Base-by-base conservation (phyloP, 2,888 invertebrate genomes). In the Endotricha flammealis region DNA sequence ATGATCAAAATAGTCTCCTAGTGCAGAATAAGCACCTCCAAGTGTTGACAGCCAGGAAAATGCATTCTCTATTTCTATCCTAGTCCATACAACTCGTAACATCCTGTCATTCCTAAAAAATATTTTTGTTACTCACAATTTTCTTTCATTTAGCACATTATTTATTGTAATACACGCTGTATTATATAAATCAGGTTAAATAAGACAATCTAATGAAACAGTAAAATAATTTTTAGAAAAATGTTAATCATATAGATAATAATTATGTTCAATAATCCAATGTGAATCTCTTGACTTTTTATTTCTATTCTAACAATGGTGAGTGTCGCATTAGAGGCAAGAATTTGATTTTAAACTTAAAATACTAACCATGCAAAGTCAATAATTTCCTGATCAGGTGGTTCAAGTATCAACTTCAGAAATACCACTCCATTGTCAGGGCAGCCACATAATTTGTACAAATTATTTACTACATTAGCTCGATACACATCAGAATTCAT, bases 1-100 rank as follows among this genome's bases (percentile, higher is more conserved):
- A 58, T 90, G 81, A 34, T 88, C 81, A 73, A 93, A 93, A 60
- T 94, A 91, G 66, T 98, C 98, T 1, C 98, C 99, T 35, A 99
- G 87, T 1, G 98, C 95, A 1, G 98, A 98, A 75, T 95, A 98
- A 1, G 97, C 98, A 29, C 98, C 98, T 2, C 98, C 99, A 9
- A 99, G 88, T 0, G 99, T 98, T 11, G 98, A 98, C 12, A 99
- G 78, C 96, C 97, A 97, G 10, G 97, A 96, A 88, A 98, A 91
- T 14, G 95, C 90, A 77, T 93, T 90, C 52, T 96, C 95, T 52
- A 95, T 80, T 76, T 96, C 95, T 44, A 92, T 88, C 52, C 89
- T 88, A 47, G 91, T 92, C 86, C 91, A 85, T 16, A 78, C 47
- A 8, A 85, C 42, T 34, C 54, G 61, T 9, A 75, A 56, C 36